Base-by-base conservation (phyloP, 1,140 invertebrate species). In the Dryas iulia region DNA sequence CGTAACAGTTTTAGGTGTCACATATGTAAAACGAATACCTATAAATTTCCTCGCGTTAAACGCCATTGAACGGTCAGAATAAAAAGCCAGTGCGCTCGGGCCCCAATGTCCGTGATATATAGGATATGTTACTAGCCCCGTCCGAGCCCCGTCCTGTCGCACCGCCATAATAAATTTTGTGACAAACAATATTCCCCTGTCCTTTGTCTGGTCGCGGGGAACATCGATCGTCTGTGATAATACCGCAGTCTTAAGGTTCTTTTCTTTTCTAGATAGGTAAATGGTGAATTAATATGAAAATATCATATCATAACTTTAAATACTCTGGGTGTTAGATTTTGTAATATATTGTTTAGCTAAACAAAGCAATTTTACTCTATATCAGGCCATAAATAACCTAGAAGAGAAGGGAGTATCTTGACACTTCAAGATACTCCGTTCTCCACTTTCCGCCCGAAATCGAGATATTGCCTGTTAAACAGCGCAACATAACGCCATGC, bases 111-210 rank as follows among this genome's bases (percentile, higher is more conserved):
- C 78, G 62, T 79, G 73, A 79, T 73, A 79, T 75, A 76, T 76
- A 76, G 73, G 69, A 74, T 73, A 69, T 80, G 77, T 83, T 69
- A 59, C 39, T 72, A 58, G 71, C 66, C 63, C 58, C 67, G 74
- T 78, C 72, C 68, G 71, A 74, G 66, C 69, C 70, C 72, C 66
- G 67, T 67, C 63, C 71, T 73, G 78, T 78, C 79, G n/a, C 73
- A 70, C 71, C 75, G 75, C 78, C 78, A 78, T 88, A 89, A 90
- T 90, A 89, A 90, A 90, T 88, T 89, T 87, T 83, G 80, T 84
- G 86, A 88, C 84, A 89, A 89, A 89, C 86, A 89, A 90, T 87
- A 87, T 88, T 84, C 82, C 82, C 79, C 64, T 78, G 77, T 79
- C 85, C 79, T 84, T 87, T 89, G 85, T 90, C 78, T 86, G 82